Conservation (phyloP, 2,113 vertebrate genomes). For the Scalopus aquaticus region DNA sequence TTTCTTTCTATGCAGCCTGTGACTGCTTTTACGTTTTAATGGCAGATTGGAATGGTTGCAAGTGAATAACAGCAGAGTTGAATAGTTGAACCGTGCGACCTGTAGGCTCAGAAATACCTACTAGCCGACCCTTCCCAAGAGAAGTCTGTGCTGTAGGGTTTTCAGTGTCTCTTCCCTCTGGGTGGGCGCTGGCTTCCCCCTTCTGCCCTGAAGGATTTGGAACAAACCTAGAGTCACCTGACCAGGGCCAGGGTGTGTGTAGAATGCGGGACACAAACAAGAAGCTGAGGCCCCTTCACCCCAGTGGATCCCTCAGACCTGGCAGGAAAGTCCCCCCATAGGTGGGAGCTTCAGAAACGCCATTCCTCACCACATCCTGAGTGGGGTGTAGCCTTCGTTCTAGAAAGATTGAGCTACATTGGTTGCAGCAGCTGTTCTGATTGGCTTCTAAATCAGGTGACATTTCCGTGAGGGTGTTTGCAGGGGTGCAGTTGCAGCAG, state of each 20-base stretch:
- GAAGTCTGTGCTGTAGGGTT: not conserved
- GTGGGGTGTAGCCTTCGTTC: not conserved
- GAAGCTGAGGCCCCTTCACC: not conserved
- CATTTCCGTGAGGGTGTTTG: not conserved
- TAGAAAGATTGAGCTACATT: not conserved
- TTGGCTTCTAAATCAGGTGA: not conserved
- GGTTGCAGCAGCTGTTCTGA: not conserved
- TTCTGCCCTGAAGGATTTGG: not conserved
- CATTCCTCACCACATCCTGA: not conserved
- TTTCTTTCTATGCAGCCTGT: not conserved
- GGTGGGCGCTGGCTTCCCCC: not conserved
- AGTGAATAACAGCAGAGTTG: no score
- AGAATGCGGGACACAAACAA: not conserved
- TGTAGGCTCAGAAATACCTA: not conserved
- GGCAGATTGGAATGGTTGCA: no score
- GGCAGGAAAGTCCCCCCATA: no score
- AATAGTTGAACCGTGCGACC: not conserved
- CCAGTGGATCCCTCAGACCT: not conserved
- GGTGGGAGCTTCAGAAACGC: accelerated
- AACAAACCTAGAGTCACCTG: not conserved
- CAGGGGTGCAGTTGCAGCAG: not conserved
- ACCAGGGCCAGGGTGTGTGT: no score
- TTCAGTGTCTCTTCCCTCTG: not conserved
- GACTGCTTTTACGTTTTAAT: not conserved
- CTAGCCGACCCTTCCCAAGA: not conserved